Evolutionary conservation across 2,888 invertebrate species (phyloP).

Genomic region (Deilephila porcellus): DNA sequence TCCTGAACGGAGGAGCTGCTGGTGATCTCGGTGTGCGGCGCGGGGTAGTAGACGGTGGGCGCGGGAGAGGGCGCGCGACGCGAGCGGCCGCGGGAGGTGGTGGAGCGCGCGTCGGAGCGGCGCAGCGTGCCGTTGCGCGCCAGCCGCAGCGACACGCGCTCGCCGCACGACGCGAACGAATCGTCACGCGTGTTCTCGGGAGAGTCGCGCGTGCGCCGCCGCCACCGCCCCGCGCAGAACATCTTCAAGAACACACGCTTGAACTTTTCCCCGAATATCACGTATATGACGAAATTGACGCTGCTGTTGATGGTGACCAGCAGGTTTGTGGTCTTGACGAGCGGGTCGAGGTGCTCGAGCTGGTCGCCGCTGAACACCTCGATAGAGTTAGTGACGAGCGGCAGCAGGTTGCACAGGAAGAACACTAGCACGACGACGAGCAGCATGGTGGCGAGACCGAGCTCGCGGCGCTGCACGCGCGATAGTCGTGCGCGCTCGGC

Average conservation of each 20-base stretch:
- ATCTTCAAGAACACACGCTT: slow-evolving; percentile 92
- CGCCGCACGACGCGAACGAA: slow-evolving; percentile 92
- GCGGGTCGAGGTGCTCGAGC: slow-evolving; percentile 83
- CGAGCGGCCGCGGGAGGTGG: slow-evolving; percentile 44
- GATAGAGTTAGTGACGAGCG: slow-evolving; percentile 93
- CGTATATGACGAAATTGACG: slow-evolving; percentile 98
- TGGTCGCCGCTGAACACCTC: slow-evolving; percentile 88
- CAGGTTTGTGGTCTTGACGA: slow-evolving; percentile 94
- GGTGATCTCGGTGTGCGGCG: slow-evolving; percentile 54
- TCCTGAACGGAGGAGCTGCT: slow-evolving; percentile 46
- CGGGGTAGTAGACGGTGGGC: slow-evolving; percentile 72
- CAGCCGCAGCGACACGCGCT: slow-evolving; percentile 88
- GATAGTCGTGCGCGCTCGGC: slow-evolving; percentile 95
- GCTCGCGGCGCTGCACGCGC: slow-evolving; percentile 95
- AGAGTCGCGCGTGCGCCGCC: slow-evolving; percentile 86
- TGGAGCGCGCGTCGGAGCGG: slow-evolving; percentile 56
- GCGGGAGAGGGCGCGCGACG: slow-evolving; percentile 52
- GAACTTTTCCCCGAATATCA: slow-evolving; percentile 98
- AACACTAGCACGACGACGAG: slow-evolving; percentile 97
- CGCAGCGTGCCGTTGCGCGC: slow-evolving; percentile 75
- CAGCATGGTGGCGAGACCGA: slow-evolving; percentile 97
- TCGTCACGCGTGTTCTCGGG: slow-evolving; percentile 90
- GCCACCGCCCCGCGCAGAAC: slow-evolving; percentile 88
- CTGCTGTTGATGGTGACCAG: slow-evolving; percentile 98
- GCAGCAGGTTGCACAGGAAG: slow-evolving; percentile 95